Evolutionary conservation across 2,797 vertebrate species (phyloP).

Genomic region (Galago senegalensis): DNA sequence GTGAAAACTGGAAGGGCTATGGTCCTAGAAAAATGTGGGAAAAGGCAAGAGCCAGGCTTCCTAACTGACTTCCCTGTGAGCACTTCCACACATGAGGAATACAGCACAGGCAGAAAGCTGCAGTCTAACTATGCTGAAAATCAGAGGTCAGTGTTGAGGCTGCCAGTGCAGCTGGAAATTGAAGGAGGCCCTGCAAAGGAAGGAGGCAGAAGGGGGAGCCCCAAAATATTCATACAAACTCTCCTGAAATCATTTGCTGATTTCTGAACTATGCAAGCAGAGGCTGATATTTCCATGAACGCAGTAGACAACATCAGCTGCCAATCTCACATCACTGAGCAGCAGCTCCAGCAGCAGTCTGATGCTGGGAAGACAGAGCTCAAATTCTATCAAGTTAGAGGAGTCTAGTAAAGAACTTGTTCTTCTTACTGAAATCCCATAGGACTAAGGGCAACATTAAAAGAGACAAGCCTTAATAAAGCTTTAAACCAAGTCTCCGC

Average conservation of each 20-base stretch:
- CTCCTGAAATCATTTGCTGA: not conserved
- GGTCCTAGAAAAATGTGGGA: not conserved
- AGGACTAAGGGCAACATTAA: not conserved
- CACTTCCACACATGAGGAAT: not conserved
- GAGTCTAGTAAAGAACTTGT: not conserved
- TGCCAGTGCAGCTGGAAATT: not conserved
- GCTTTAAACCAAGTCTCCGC: not conserved
- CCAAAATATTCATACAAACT: not conserved
- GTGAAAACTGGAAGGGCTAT: not conserved
- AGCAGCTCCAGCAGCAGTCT: not conserved
- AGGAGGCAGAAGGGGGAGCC: not conserved
- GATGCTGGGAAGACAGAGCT: not conserved
- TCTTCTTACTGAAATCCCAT: constrained; percentile 29
- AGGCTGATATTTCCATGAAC: not conserved
- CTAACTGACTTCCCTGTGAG: not conserved
- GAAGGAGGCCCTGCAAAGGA: not conserved
- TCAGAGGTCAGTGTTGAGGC: not conserved
- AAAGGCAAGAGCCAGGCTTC: not conserved
- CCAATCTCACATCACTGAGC: not conserved
- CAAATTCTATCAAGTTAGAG: constrained; percentile 2
- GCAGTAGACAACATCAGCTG: not conserved
- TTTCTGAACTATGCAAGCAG: not conserved
- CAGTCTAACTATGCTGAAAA: not conserved
- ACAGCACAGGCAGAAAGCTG: not conserved
- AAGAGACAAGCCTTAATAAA: not conserved